phyloP scores from a whole-genome alignment of 2,113 vertebrate genomes.

The Oncorhynchus tshawytscha region DNA sequence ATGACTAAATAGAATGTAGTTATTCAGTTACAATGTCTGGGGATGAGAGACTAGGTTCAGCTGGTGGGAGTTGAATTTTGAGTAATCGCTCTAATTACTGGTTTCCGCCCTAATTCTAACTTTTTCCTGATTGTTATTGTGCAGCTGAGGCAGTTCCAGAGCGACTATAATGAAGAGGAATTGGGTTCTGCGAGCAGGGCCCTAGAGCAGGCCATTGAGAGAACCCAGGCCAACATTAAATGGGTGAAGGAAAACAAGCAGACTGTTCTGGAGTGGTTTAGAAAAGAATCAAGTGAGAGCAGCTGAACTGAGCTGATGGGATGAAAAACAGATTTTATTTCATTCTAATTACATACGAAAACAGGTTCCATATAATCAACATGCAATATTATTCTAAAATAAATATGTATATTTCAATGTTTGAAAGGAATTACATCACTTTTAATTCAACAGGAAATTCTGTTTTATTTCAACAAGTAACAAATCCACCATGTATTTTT shows the following conservation, averaged over 20 bases:
- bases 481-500: no score
- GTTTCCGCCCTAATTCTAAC: neutral
- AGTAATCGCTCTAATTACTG: neutral
- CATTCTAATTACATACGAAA: neutral
- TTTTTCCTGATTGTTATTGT: neutral
- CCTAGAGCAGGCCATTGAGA: constrained; percentile 80
- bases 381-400: neutral
- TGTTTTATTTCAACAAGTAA: no score
- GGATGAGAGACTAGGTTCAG: no score
- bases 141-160: constrained; percentile 81
- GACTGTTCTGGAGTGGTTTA: constrained; percentile 75
- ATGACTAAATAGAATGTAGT: no score
- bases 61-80: neutral
- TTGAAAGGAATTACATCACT: no score
- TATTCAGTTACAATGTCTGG: no score
- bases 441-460: no score
- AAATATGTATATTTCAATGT: no score
- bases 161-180: constrained; percentile 32
- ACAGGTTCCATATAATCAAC: neutral
- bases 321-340: neutral
- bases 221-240: constrained; percentile 81
- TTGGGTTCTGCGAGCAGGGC: constrained; percentile 57
- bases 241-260: constrained; percentile 82
- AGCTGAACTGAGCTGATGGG: neutral
- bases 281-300: constrained; percentile 6